phyloP scores from a whole-genome alignment of 2,113 vertebrate species.

The Anguilla japonica region DNA sequence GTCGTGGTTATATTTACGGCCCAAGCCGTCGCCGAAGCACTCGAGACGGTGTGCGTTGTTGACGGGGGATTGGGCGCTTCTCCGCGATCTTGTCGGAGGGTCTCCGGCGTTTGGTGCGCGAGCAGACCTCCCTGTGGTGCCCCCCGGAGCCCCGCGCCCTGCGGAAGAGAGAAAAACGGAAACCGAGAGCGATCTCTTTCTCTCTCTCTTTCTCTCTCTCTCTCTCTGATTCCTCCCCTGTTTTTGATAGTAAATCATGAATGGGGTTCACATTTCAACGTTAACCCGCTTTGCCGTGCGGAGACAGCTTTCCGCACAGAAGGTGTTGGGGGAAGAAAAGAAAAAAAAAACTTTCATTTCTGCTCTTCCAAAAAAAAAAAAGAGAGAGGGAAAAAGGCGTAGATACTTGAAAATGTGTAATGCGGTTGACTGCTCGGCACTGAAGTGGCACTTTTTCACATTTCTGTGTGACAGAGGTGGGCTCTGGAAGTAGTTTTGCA shows the following conservation, averaged over 20 bases:
- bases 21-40: too few relatives aligned
- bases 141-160: not conserved
- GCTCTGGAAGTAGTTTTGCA: not conserved
- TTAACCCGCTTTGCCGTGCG: not conserved
- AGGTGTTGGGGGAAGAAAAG: not conserved
- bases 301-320: not conserved
- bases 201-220: not conserved
- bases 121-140: not conserved
- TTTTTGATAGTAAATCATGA: not conserved
- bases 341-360: not conserved
- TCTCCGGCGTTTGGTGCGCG: not conserved
- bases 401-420: not conserved
- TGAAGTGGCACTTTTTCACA: not conserved
- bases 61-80: too few relatives aligned
- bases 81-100: not conserved
- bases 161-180: not conserved
- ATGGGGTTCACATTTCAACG: not conserved
- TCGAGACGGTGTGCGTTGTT: not conserved
- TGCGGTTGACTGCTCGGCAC: not conserved
- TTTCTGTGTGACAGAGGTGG: not conserved
- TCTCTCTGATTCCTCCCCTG: not conserved
- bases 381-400: constrained; percentile 58
- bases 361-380: constrained; percentile 36
- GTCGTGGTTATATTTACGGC: not conserved
- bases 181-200: not conserved